A percentile compares a stretch with the other conserved stretches of the same genome.
Conservation (phyloP, 2,888 invertebrate genomes). For the Dyspetes luteomarginatus region DNA sequence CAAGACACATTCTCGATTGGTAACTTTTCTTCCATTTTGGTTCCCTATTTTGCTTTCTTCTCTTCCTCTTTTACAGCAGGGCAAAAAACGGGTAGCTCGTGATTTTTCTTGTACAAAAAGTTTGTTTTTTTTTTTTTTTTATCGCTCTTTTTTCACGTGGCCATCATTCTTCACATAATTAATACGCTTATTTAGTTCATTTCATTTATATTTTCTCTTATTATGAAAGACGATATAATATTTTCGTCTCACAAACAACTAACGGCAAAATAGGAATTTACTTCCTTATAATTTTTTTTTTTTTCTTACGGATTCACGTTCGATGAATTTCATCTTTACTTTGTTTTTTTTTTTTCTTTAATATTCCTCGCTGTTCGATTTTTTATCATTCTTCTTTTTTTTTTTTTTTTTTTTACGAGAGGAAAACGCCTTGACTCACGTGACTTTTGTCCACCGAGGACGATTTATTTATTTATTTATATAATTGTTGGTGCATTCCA, state of each 20-base stretch:
- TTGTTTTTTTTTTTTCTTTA: slow-evolving; percentile 3
- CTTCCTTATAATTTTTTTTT: slow-evolving; percentile 31
- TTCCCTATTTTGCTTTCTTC: slow-evolving; percentile 26
- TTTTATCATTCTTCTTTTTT: not conserved
- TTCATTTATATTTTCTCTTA: slow-evolving; percentile 51
- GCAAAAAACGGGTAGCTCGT: slow-evolving; percentile 48
- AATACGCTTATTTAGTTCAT: slow-evolving; percentile 52
- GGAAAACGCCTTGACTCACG: too few relatives aligned
- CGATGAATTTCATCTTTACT: slow-evolving; percentile 8
- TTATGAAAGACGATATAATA: slow-evolving; percentile 63
- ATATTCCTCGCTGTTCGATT: not conserved
- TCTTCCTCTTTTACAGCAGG: slow-evolving; percentile 55
- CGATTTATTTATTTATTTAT: slow-evolving; percentile 32
- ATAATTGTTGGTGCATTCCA: slow-evolving; percentile 53
- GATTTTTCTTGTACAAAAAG: slow-evolving; percentile 58
- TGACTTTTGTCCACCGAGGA: slow-evolving; percentile 39
- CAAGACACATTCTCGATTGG: slow-evolving; percentile 66
- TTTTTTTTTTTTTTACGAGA: slow-evolving; percentile 15
- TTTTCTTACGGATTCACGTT: slow-evolving; percentile 36
- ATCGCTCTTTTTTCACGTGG: not conserved
- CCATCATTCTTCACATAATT: slow-evolving; percentile 31
- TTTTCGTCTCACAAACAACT: slow-evolving; percentile 64
- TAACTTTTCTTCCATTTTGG: slow-evolving; percentile 59
- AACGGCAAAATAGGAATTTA: slow-evolving; percentile 60
- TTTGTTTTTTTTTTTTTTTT: slow-evolving; percentile 11